Conservation (phyloP, 2,888 invertebrate genomes). For the Empis stercorea region DNA sequence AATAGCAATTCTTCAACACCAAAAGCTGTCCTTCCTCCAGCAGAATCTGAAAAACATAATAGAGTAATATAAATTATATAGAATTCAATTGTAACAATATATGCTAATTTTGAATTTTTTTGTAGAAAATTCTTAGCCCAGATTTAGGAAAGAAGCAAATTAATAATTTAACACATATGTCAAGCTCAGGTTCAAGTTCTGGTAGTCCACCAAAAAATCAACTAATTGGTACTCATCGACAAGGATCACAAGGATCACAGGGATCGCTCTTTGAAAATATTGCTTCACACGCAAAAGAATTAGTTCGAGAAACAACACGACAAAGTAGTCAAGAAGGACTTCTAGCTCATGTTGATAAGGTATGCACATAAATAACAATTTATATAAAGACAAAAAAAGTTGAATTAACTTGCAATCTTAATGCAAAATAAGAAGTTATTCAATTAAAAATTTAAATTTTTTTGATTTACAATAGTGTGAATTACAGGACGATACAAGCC, state of each 20-base stretch:
- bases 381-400: too few relatives aligned
- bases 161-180: conserved; percentile 47
- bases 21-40: neutral
- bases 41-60: neutral
- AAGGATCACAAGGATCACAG: conserved; percentile 74
- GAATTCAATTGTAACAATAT: too few relatives aligned
- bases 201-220: conserved; percentile 28
- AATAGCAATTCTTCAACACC: neutral
- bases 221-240: conserved; percentile 40
- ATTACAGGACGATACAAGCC: too few relatives aligned
- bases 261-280: conserved; percentile 78
- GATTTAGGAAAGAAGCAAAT: conserved; percentile 26
- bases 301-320: conserved; percentile 74
- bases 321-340: conserved; percentile 83
- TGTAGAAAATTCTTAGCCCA: too few relatives aligned
- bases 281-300: conserved; percentile 76
- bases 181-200: conserved; percentile 50
- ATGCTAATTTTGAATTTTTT: too few relatives aligned
- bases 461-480: too few relatives aligned
- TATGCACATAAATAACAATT: too few relatives aligned
- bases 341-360: conserved; percentile 82
- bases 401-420: neutral
- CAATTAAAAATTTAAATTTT: too few relatives aligned
- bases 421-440: too few relatives aligned
- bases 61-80: too few relatives aligned